These are phyloP conservation scores for Strix aluco DNA, from an alignment of 2,113 vertebrate species.

Conservation along the genomic window DNA sequence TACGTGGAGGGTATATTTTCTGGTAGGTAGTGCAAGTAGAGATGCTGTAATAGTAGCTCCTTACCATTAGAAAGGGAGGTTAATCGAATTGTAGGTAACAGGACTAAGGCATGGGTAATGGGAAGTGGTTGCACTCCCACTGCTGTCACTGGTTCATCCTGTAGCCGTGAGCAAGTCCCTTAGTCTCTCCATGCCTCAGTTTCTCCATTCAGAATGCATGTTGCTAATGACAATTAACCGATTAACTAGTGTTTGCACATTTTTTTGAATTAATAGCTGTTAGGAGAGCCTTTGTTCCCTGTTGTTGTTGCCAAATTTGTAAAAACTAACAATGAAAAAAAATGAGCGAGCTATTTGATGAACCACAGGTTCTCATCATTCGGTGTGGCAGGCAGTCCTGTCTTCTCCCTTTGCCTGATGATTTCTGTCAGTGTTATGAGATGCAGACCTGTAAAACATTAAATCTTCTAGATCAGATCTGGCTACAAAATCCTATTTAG, in stretches of 20 bases:
- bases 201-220: neutral
- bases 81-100: neutral
- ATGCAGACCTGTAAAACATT: neutral
- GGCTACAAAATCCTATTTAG: slow-evolving; percentile 28
- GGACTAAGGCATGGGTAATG: neutral
- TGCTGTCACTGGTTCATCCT: neutral
- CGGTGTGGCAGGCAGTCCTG: neutral
- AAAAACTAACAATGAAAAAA: neutral
- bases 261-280: neutral
- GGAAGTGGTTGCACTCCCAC: neutral
- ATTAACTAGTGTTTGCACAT: neutral
- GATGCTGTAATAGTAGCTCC: neutral
- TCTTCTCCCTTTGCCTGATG: neutral
- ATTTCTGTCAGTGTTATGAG: neutral
- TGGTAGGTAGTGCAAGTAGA: neutral
- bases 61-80: neutral
- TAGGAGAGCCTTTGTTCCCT: neutral
- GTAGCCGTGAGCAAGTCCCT: neutral
- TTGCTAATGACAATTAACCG: neutral
- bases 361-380: neutral
- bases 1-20: neutral
- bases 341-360: neutral
- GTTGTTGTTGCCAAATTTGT: neutral
- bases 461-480: neutral
- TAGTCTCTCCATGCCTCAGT: neutral